A percentile compares a stretch with the other conserved stretches of the same genome.
Conservation (phyloP, 2,888 invertebrate genomes). For the Megamerina dolium region DNA sequence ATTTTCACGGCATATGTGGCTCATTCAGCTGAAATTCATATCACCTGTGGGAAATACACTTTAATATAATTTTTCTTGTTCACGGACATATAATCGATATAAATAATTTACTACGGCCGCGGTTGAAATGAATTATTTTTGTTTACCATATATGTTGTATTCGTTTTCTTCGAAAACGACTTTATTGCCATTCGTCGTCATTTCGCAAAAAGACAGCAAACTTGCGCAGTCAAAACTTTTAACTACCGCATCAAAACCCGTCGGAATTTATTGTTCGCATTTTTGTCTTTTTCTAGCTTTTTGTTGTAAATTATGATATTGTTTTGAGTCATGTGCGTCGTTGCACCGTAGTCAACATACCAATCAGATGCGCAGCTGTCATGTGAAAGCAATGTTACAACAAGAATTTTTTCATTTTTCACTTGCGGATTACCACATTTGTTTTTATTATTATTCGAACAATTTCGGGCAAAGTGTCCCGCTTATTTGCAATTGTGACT, state of each 20-base stretch:
- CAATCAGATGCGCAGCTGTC: conserved; percentile 12
- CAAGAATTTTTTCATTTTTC: conserved; percentile 8
- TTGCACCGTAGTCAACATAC: conserved; percentile 11
- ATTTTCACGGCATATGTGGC: no score
- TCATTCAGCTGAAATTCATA: no score
- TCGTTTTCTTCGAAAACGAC: no score
- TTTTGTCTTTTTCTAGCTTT: conserved; percentile 1
- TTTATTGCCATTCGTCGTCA: no score
- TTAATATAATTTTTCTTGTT: no score
- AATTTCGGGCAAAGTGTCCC: conserved; percentile 8
- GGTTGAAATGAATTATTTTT: no score
- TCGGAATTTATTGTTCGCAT: conserved; percentile 1
- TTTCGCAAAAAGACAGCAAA: no score
- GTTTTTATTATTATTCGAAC: conserved; percentile 5
- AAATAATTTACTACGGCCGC: no score
- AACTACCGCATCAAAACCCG: conserved; percentile 1
- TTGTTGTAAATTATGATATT: conserved; percentile 3
- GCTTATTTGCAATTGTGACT: conserved; percentile 7
- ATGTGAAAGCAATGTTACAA: conserved; percentile 12
- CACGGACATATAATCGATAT: no score
- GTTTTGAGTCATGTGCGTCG: conserved; percentile 14
- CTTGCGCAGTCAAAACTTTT: no score
- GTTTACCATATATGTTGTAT: no score
- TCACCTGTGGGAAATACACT: no score
- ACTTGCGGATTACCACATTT: conserved; percentile 1